Base-by-base conservation (phyloP, 2,888 invertebrate species). In the Amorpha juglandis region DNA sequence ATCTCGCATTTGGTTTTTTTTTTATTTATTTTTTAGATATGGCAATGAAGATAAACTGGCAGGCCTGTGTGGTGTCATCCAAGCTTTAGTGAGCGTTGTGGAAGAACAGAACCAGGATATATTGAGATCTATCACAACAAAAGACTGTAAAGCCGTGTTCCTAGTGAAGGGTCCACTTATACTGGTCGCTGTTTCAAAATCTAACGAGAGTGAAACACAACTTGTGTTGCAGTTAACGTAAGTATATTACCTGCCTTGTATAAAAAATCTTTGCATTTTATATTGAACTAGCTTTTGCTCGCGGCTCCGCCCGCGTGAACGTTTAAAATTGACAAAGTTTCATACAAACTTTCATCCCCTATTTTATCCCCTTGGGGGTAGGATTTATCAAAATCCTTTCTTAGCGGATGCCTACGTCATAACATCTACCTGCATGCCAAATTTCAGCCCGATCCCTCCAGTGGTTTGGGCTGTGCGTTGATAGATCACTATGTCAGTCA, bases 1-100 rank as follows among this genome's bases (percentile, higher is more conserved):
- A 4, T 27, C 27, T 27, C 27, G 27, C 27, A 27, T 27, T 21
- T 16, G 9, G 35, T 35, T 14, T 6, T 58, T 9, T 9, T 12
- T 19, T n/a, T 27, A 19, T 48, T 51, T n/a, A n/a, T n/a, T n/a
- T 86, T 89, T 68, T 83, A 97, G 98, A 79, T 96, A 98, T 89
- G 98, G 98, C 6, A 97, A 96, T 87, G 99, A 99, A 92, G 98
- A 99, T 82, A 97, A 98, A 86, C 90, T 99, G 78, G 98, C 98
- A 8, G 98, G 98, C 16, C 91, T 98, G 16, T 99, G 98, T 92
- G 99, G 99, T 16, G 97, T 99, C 0, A 97, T 98, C 93, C 98
- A 98, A 88, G 99, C 98, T 0, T 87, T 99, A 71, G 98, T 98
- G 2, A 98, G 98, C 72, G 97, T 98, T 75, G 97, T 98, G 0